phyloP scores from a whole-genome alignment of 2,113 vertebrate genomes.

The Aleadryas rufinucha region DNA sequence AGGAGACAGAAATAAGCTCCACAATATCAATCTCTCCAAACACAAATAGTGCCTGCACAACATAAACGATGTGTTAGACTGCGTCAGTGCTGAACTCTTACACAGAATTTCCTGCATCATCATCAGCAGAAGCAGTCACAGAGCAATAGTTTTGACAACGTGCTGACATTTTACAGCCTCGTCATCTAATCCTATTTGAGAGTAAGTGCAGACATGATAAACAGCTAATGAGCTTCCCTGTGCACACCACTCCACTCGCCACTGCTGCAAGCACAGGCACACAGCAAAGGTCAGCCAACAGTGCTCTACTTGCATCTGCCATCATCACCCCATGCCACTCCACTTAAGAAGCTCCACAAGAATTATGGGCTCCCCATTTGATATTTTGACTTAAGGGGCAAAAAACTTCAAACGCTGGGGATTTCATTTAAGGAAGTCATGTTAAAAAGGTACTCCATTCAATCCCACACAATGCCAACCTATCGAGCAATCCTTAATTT shows the following conservation, averaged over 20 bases:
- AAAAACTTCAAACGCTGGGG: not conserved
- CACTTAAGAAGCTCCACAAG: not conserved
- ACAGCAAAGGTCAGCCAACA: not conserved
- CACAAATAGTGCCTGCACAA: not conserved
- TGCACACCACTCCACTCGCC: not conserved
- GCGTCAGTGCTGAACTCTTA: constrained; percentile 47
- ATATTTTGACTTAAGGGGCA: not conserved
- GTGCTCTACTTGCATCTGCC: not conserved
- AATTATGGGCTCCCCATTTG: not conserved
- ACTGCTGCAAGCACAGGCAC: not conserved
- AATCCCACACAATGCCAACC: not conserved
- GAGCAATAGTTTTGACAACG: constrained; percentile 40
- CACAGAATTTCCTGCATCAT: not conserved
- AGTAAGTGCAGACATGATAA: constrained; percentile 54
- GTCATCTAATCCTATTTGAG: constrained; percentile 38
- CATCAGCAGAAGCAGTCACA: not conserved
- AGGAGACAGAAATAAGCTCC: not conserved
- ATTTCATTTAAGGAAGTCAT: not conserved
- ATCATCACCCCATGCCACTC: fast-evolving
- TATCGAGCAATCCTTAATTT: not conserved
- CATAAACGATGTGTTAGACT: not conserved
- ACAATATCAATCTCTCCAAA: not conserved
- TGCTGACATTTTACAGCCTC: constrained; percentile 55
- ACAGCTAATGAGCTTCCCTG: constrained; percentile 22
- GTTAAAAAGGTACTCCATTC: not conserved